These are phyloP conservation scores for Pristis pectinata DNA, from an alignment of 2,797 vertebrate genomes.

Conservation along the genomic window DNA sequence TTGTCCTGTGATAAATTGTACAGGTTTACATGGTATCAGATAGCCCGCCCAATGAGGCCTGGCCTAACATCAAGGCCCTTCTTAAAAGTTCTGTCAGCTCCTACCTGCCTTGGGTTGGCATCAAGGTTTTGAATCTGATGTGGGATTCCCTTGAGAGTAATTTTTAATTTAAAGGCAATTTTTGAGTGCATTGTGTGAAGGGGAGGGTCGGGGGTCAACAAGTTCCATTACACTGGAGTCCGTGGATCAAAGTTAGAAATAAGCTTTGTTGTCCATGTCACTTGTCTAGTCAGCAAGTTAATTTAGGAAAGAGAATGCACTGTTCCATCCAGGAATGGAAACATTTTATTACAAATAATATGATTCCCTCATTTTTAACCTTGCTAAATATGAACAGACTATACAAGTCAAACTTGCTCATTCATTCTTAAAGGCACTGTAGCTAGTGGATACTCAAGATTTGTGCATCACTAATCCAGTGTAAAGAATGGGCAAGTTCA, in stretches of 20 bases:
- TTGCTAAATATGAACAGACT: background rate
- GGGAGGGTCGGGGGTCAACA: background rate
- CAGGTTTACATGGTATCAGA: no score
- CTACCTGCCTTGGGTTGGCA: background rate
- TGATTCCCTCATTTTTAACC: background rate
- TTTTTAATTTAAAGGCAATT: background rate
- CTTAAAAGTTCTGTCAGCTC: background rate
- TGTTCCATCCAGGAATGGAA: background rate
- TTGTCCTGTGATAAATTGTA: no score
- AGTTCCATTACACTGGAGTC: background rate
- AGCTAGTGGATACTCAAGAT: background rate
- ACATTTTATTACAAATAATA: background rate
- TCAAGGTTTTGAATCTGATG: background rate
- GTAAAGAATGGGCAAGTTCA: background rate
- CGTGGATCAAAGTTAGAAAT: background rate
- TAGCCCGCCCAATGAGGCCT: no score
- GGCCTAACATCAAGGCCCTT: no score
- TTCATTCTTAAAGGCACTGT: background rate
- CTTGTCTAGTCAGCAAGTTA: background rate
- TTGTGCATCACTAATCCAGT: background rate
- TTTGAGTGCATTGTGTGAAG: fast-evolving
- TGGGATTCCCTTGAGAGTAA: background rate
- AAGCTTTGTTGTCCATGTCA: background rate
- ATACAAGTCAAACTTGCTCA: background rate
- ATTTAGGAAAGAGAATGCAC: background rate